Evolutionary conservation across 2,113 vertebrate species (phyloP).

Genomic region (Hyperoodon ampullatus): DNA sequence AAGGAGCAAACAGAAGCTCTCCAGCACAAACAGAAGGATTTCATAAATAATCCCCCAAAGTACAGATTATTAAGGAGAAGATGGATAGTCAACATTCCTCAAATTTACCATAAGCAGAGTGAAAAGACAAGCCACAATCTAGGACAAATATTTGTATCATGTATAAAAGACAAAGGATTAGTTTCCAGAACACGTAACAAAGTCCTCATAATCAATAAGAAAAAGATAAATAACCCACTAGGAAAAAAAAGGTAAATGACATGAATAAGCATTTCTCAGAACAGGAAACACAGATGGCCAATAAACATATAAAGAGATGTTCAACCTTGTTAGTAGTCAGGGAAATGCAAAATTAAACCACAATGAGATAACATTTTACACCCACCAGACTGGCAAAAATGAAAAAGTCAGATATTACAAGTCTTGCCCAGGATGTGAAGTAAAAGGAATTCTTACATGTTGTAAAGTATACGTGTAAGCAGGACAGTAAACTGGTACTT

Average conservation of each 20-base stretch:
- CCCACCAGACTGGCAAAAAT: conserved; percentile 26
- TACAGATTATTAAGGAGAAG: not conserved
- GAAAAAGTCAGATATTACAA: conserved; percentile 36
- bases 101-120: not conserved
- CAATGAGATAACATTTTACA: conserved; percentile 68
- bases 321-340: conserved; percentile 57
- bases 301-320: conserved; percentile 65
- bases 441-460: conserved; percentile 33
- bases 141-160: not conserved
- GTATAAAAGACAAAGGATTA: not conserved
- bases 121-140: not conserved
- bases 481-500: not conserved
- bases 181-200: conserved; percentile 43
- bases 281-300: conserved; percentile 71
- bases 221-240: conserved; percentile 63
- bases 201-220: conserved; percentile 50
- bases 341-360: conserved; percentile 73
- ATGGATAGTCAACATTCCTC: not conserved
- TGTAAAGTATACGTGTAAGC: not conserved
- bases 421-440: conserved; percentile 35
- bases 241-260: conserved; percentile 43
- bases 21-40: not conserved
- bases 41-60: not conserved
- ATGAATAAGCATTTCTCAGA: conserved; percentile 72
- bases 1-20: not conserved